A percentile compares a stretch with the other conserved stretches of the same genome.
Evolutionary conservation across 2,113 vertebrate genomes (phyloP).

Genomic region (Cromileptes altivelis): DNA sequence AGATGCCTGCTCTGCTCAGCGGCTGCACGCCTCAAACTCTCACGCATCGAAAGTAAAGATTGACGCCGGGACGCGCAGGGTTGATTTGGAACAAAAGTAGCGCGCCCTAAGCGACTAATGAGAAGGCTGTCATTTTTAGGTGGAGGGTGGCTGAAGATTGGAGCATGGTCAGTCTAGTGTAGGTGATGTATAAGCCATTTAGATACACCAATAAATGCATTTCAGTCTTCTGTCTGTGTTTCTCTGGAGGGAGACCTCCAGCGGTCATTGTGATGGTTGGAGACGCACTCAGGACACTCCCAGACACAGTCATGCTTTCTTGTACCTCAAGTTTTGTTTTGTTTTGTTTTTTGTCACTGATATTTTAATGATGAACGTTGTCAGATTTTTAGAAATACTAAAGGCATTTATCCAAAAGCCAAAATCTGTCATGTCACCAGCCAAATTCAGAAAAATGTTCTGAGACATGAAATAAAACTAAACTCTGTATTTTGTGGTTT

Average conservation of each 20-base stretch:
- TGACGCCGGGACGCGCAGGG: background rate
- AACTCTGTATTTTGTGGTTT: no score
- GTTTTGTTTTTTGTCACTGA: background rate
- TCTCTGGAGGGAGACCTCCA: constrained; percentile 62
- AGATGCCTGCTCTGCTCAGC: constrained; percentile 14
- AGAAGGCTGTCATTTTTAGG: background rate
- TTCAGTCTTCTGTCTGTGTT: background rate
- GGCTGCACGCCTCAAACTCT: constrained; percentile 14
- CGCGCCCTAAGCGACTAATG: background rate
- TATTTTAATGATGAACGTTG: background rate
- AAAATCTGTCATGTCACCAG: no score
- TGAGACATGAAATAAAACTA: no score
- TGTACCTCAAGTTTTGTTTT: background rate
- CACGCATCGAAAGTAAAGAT: constrained; percentile 21
- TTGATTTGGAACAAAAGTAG: background rate
- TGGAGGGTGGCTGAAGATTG: background rate
- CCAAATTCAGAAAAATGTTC: no score
- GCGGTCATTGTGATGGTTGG: constrained; percentile 34
- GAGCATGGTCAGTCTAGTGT: background rate
- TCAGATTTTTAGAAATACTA: background rate
- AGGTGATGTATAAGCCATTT: background rate
- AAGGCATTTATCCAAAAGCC: background rate
- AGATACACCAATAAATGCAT: background rate
- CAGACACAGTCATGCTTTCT: background rate
- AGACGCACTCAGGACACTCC: background rate